Percentiles rank a stretch among this genome's conserved stretches.
phyloP scores from a whole-genome alignment of 2,888 invertebrate genomes.

The Leptinotarsa tumamoca region DNA sequence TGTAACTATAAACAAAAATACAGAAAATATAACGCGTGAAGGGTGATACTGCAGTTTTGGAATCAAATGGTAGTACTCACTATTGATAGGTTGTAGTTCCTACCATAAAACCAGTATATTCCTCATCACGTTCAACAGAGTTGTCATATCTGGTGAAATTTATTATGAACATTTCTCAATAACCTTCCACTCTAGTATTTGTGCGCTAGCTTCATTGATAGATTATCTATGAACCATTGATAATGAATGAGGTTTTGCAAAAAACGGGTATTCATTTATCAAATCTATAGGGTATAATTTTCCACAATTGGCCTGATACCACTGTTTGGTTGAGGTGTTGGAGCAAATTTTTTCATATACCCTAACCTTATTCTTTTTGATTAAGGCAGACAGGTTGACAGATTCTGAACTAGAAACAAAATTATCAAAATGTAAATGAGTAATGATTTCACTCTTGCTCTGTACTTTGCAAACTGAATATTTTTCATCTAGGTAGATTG shows the following conservation, averaged over 20 bases:
- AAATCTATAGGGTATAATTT: neutral
- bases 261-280: neutral
- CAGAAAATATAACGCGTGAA: neutral
- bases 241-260: neutral
- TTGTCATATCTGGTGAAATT: neutral
- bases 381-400: neutral
- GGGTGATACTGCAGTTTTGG: neutral
- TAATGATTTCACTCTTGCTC: neutral
- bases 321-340: neutral
- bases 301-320: neutral
- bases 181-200: neutral
- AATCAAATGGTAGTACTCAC: neutral
- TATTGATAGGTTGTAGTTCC: neutral
- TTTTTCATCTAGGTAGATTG: neutral
- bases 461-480: neutral
- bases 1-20: neutral
- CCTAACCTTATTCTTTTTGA: neutral
- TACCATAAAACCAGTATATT: conserved; percentile 5
- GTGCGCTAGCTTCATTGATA: neutral
- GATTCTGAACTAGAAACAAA: neutral
- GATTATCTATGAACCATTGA: neutral
- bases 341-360: neutral
- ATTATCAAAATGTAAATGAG: neutral
- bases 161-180: conserved; percentile 1
- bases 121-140: neutral